Evolutionary conservation across 2,113 vertebrate species (phyloP), one percentile per base, ranked within the genome.

Genomic region (Rhagologus leucostigma): DNA sequence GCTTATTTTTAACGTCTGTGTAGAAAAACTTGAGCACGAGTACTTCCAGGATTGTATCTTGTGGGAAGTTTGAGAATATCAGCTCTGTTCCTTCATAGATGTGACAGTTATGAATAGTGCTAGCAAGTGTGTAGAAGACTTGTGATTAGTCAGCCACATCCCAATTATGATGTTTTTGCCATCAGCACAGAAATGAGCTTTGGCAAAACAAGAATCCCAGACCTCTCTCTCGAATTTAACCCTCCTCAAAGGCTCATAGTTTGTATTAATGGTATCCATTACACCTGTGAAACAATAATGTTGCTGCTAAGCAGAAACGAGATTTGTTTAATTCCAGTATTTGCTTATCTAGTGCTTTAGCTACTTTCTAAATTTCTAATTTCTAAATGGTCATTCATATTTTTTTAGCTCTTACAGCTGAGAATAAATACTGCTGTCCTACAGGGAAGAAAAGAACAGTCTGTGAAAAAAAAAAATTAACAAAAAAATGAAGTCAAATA

Each of bases 401-500:
- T 30, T 46, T 46, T 47, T 65, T 62, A 56, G 81, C 13, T 1
- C 8, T 73, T 19, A 7, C 3, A 35, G 5, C 0, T 57, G 22
- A 55, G 11, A 87, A 62, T 49, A 35, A 41, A 10, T 41, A 44
- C 3, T 69, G 3, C 15, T 52, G 2, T 62, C 17, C 3, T 22
- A 62, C 7, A 64, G 3, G 1, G 11, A 32, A 71, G 16, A 42
- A 64, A 80, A 67, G 0, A 69, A 11, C 9, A 47, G 0, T 10
- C 11, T 22, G 24, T 21, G 33, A 11, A 14, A 30, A 62, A 27
- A 41, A 30, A 23, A 49, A 35, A 16, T 10, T 13, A n/a, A 22
- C 1, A 12, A 29, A 41, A 27, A 3, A 16, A 27, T 20, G 1
- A 1, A 57, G 9, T 63, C 8, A 64, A 10, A 5, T 3, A 7